Conservation (phyloP, 2,797 vertebrate genomes). For the Sarcophilus harrisii region DNA sequence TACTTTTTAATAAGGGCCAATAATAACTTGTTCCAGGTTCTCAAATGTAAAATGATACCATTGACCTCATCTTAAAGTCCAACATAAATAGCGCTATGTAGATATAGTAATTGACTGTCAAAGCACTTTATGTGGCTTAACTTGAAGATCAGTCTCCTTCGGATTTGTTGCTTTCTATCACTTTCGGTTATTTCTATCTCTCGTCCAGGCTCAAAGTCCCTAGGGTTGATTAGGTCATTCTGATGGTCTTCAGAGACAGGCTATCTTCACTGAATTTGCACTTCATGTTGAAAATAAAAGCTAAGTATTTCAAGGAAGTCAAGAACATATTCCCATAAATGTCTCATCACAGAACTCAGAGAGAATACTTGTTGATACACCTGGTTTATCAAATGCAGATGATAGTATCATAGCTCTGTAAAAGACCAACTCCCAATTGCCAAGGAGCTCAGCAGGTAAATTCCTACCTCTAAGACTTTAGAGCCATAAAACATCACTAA, state of each 20-base stretch:
- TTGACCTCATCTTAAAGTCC: background rate
- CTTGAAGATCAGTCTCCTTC: background rate
- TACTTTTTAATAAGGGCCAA: background rate
- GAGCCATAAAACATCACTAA: background rate
- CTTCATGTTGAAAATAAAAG: background rate
- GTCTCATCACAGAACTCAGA: background rate
- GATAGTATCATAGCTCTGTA: background rate
- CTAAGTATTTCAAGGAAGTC: background rate
- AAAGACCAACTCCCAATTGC: background rate
- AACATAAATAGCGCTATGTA: background rate
- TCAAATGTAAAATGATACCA: background rate
- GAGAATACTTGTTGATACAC: background rate
- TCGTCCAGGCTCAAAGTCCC: background rate
- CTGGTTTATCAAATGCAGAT: background rate
- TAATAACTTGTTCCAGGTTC: background rate
- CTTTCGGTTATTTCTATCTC: background rate
- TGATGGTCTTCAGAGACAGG: background rate
- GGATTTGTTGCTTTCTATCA: background rate
- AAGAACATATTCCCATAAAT: background rate
- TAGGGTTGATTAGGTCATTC: background rate
- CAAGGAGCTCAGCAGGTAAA: background rate
- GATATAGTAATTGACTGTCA: background rate
- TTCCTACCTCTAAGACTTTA: background rate
- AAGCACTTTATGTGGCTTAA: background rate
- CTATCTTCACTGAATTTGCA: background rate